Conservation (phyloP, 1,140 invertebrate genomes). For the Drosophila persimilis region DNA sequence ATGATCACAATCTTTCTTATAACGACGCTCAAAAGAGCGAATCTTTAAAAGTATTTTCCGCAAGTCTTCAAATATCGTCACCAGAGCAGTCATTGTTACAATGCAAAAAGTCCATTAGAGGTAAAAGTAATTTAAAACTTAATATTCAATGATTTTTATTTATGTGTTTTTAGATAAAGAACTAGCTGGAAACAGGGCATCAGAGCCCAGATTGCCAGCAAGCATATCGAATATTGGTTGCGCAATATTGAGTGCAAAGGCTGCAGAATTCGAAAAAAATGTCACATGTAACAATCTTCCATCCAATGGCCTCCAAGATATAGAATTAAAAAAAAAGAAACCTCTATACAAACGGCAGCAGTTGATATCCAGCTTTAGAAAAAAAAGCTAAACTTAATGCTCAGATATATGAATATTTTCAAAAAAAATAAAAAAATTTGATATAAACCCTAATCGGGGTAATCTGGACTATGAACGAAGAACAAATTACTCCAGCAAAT, state of each 20-base stretch:
- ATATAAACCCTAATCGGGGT: too few species aligned
- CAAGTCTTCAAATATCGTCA: constrained; percentile 3
- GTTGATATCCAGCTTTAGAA: constrained; percentile 88
- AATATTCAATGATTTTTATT: background rate
- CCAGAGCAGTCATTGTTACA: background rate
- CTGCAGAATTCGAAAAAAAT: constrained; percentile 87
- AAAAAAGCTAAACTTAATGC: constrained; percentile 3
- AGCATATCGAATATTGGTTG: constrained; percentile 88
- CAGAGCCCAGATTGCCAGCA: constrained; percentile 83
- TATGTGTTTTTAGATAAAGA: constrained; percentile 14
- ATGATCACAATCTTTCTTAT: constrained; percentile 1
- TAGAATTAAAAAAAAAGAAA: constrained; percentile 42
- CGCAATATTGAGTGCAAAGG: constrained; percentile 87
- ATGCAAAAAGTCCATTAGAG: background rate
- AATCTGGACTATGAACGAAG: too few species aligned
- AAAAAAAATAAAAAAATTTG: too few species aligned
- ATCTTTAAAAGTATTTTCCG: background rate
- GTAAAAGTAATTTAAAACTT: background rate
- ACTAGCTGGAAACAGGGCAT: background rate
- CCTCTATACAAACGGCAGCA: constrained; percentile 91
- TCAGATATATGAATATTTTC: too few species aligned
- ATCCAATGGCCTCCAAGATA: constrained; percentile 7
- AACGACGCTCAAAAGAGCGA: too few species aligned
- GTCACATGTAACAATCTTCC: constrained; percentile 83
- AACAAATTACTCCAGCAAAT: too few species aligned